Evolutionary conservation across 1,140 invertebrate genomes (phyloP).

Genomic region (Rhynchophorus ferrugineus): DNA sequence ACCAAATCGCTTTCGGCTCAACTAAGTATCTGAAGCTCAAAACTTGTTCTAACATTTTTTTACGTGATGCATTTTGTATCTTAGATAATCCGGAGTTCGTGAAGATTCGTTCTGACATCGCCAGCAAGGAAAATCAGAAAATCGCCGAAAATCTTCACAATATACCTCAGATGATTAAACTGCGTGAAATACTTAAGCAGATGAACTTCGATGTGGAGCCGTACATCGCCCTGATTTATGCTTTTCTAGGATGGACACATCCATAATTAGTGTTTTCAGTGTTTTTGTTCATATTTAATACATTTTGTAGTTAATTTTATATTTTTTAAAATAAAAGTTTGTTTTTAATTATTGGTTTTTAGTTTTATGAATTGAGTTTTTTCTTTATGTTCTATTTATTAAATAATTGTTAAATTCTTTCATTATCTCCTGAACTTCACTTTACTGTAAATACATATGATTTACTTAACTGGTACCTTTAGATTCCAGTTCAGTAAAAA

Average conservation of each 20-base stretch:
- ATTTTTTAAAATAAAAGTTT: no score
- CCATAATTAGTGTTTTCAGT: no score
- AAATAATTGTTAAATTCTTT: no score
- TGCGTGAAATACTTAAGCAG: constrained; percentile 22
- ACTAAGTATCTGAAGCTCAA: neutral
- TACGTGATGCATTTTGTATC: neutral
- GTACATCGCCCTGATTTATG: constrained; percentile 17
- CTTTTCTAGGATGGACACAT: constrained; percentile 27
- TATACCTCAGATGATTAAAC: constrained; percentile 20
- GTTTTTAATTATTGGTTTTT: no score
- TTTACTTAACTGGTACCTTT: no score
- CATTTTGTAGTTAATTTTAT: no score
- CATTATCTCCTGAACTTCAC: no score
- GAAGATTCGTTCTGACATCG: constrained; percentile 12
- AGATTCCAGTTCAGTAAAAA: no score
- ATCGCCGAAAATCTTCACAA: constrained; percentile 19
- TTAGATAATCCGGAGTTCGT: constrained; percentile 7
- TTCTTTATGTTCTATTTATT: no score
- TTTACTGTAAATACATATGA: no score
- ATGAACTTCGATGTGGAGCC: constrained; percentile 28
- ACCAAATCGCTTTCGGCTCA: neutral
- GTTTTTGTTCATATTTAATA: no score
- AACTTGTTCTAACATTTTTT: neutral
- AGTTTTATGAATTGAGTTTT: no score
- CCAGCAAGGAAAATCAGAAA: constrained; percentile 15